Percentiles rank a stretch among this genome's conserved stretches.
Conservation (phyloP, 2,113 vertebrate genomes). For the Mus spicilegus region DNA sequence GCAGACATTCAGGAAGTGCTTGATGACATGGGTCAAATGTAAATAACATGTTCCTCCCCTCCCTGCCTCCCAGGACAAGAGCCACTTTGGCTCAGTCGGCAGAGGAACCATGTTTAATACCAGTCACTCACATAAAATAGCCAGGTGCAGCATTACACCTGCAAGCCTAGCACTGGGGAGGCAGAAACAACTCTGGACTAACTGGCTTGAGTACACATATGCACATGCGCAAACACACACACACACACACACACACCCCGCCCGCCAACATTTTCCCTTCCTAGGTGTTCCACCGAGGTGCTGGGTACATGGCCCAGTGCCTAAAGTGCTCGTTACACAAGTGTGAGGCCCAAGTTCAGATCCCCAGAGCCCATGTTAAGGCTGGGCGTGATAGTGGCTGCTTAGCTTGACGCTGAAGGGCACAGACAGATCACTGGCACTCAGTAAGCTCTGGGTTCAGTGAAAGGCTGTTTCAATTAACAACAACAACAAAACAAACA, state of each 20-base stretch:
- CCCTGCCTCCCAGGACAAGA: too few relatives aligned
- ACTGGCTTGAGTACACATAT: background rate
- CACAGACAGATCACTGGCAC: background rate
- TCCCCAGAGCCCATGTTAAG: background rate
- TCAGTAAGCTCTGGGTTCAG: background rate
- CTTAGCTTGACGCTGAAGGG: background rate
- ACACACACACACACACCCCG: background rate
- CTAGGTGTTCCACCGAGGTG: background rate
- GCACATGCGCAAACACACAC: background rate
- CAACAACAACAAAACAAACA: too few relatives aligned
- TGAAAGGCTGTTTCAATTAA: background rate
- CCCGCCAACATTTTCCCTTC: background rate
- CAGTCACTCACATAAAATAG: background rate
- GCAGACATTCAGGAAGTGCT: background rate
- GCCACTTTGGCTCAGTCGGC: background rate
- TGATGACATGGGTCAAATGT: background rate
- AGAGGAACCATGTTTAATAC: background rate
- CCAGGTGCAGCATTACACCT: background rate
- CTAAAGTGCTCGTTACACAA: background rate
- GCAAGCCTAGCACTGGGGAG: background rate
- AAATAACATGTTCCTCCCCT: too few relatives aligned
- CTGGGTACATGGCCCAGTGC: background rate
- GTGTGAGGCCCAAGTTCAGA: background rate
- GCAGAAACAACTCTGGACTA: background rate
- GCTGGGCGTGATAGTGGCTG: background rate